Conservation (phyloP, 2,797 vertebrate species). For the Tiaroga cobitis region DNA sequence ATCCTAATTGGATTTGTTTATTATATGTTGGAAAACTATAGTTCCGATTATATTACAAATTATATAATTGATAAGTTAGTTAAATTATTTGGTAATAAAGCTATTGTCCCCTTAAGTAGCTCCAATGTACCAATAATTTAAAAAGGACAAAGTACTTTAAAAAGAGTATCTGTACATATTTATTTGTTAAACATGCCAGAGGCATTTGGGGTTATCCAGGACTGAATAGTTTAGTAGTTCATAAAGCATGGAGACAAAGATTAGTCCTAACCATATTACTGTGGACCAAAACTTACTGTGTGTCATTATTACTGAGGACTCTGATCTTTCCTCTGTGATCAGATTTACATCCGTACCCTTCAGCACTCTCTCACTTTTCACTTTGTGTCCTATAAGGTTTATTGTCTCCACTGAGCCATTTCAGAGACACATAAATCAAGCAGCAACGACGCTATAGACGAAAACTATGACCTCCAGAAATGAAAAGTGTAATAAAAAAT, state of each 20-base stretch:
- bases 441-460: slow-evolving; percentile 11
- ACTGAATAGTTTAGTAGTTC: not conserved
- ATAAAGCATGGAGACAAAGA: not conserved
- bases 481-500: slow-evolving; percentile 34
- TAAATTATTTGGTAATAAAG: not conserved
- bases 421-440: slow-evolving; percentile 41
- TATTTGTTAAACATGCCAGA: not conserved
- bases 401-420: slow-evolving; percentile 41
- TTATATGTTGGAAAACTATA: not conserved
- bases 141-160: not conserved
- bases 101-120: not conserved
- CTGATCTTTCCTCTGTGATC: slow-evolving; percentile 5
- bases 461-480: slow-evolving; percentile 40
- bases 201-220: not conserved
- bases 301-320: slow-evolving; percentile 23
- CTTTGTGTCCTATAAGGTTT: slow-evolving; percentile 39
- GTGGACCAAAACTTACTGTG: not conserved
- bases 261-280: not conserved
- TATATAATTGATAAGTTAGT: not conserved
- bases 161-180: not conserved
- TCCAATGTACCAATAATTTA: not conserved
- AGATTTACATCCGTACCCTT: slow-evolving; percentile 32
- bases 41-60: not conserved
- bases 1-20: not conserved
- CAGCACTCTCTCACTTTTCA: slow-evolving; percentile 36